These are phyloP conservation scores for Apamea sordens DNA, from an alignment of 2,888 invertebrate species.

Conservation along the genomic window DNA sequence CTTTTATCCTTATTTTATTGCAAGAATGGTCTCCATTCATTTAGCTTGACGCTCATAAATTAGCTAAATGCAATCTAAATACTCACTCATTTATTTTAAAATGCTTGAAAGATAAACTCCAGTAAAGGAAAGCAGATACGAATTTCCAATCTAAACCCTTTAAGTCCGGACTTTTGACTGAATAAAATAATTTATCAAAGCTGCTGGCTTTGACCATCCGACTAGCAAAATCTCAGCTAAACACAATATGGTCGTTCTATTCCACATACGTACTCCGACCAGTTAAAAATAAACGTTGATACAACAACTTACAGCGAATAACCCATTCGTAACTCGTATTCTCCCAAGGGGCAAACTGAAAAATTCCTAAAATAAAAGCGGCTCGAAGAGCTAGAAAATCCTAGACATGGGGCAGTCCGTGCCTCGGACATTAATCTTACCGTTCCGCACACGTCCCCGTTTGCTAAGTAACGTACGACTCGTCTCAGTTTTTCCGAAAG, in stretches of 20 bases:
- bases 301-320: slow-evolving; percentile 72
- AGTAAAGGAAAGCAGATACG: slow-evolving; percentile 26
- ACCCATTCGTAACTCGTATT: slow-evolving; percentile 75
- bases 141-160: slow-evolving; percentile 39
- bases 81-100: not conserved
- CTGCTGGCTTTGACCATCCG: slow-evolving; percentile 34
- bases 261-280: slow-evolving; percentile 32
- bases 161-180: slow-evolving; percentile 40
- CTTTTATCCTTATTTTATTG: not conserved
- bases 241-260: slow-evolving; percentile 22
- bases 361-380: slow-evolving; percentile 77
- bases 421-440: slow-evolving; percentile 71
- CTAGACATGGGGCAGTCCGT: slow-evolving; percentile 68
- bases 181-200: slow-evolving; percentile 54
- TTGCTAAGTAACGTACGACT: slow-evolving; percentile 73
- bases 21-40: not conserved
- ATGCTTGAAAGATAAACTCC: slow-evolving; percentile 23
- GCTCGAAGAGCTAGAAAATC: slow-evolving; percentile 72
- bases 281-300: slow-evolving; percentile 51
- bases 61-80: slow-evolving; percentile 6
- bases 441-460: slow-evolving; percentile 69
- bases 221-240: slow-evolving; percentile 23
- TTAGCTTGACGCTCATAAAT: not conserved
- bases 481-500: slow-evolving; percentile 72
- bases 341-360: slow-evolving; percentile 81